Evolutionary conservation across 2,888 invertebrate genomes (phyloP).

Genomic region (Tetrapedia diversipes): DNA sequence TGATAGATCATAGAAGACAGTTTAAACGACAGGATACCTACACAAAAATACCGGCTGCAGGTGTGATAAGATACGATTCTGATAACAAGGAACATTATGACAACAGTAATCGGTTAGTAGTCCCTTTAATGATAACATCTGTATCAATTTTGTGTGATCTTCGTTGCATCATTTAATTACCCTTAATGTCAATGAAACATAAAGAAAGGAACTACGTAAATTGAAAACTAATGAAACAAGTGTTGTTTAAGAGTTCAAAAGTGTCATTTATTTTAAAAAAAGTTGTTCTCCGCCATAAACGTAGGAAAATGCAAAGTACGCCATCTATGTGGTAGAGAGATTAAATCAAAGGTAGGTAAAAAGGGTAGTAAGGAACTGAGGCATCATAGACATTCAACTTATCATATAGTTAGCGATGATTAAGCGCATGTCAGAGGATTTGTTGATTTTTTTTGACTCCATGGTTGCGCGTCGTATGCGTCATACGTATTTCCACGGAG

Average conservation of each 20-base stretch:
- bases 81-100: conserved; percentile 79
- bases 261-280: not conserved
- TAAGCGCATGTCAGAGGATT: conserved; percentile 39
- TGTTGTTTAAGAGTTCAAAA: not conserved
- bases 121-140: not conserved
- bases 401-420: conserved; percentile 17
- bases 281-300: not conserved
- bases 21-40: conserved; percentile 81
- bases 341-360: conserved; percentile 30
- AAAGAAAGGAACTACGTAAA: not conserved
- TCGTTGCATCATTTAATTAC: not conserved
- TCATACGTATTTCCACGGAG: conserved; percentile 42
- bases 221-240: not conserved
- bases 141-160: not conserved
- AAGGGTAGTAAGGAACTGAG: conserved; percentile 1
- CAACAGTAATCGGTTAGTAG: conserved; percentile 73
- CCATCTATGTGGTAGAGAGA: conserved; percentile 52
- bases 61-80: conserved; percentile 76
- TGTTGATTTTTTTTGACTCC: conserved; percentile 55
- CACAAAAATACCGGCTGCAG: conserved; percentile 75
- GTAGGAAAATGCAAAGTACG: conserved; percentile 6
- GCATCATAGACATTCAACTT: conserved; percentile 25
- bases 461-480: conserved; percentile 63
- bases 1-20: conserved; percentile 73
- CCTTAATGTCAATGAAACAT: conserved; percentile 5